Conservation (phyloP, 2,797 vertebrate genomes). For the Sebastes matsubarae region DNA sequence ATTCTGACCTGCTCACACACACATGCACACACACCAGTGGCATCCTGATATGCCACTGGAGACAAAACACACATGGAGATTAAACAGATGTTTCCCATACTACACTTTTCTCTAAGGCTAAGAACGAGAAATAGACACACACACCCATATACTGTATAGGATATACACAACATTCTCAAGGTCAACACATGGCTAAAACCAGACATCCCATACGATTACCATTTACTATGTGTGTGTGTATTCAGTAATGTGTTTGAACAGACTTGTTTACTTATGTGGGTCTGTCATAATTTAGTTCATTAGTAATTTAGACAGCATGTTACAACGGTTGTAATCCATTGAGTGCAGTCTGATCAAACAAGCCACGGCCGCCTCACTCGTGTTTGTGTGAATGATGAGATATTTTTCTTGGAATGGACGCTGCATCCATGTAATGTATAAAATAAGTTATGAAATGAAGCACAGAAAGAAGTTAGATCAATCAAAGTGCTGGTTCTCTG, state of each 20-base stretch:
- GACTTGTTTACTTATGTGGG: constrained; percentile 52
- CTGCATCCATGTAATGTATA: background rate
- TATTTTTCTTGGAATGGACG: constrained; percentile 23
- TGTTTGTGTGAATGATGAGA: constrained; percentile 44
- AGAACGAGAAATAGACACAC: background rate
- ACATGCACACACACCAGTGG: background rate
- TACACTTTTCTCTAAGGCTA: background rate
- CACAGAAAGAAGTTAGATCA: constrained; percentile 6
- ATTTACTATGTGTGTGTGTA: constrained; percentile 14
- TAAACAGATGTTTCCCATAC: constrained; percentile 29
- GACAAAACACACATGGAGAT: constrained; percentile 23
- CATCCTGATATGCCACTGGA: background rate
- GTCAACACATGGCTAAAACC: constrained; percentile 39
- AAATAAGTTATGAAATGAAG: constrained; percentile 5
- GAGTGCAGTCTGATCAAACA: constrained; percentile 59
- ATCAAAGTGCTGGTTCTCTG: background rate
- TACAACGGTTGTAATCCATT: constrained; percentile 43
- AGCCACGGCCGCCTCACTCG: background rate
- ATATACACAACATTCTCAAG: constrained; percentile 27
- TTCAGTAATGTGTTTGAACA: constrained; percentile 46
- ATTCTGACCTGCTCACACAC: constrained; percentile 16
- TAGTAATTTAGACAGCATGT: constrained; percentile 50
- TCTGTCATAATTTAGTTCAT: constrained; percentile 53
- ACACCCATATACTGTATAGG: background rate
- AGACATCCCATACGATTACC: constrained; percentile 11